Percentiles rank a stretch among this genome's conserved stretches.
Evolutionary conservation across 2,888 invertebrate species (phyloP).

Genomic region (Leptothorax acervorum): DNA sequence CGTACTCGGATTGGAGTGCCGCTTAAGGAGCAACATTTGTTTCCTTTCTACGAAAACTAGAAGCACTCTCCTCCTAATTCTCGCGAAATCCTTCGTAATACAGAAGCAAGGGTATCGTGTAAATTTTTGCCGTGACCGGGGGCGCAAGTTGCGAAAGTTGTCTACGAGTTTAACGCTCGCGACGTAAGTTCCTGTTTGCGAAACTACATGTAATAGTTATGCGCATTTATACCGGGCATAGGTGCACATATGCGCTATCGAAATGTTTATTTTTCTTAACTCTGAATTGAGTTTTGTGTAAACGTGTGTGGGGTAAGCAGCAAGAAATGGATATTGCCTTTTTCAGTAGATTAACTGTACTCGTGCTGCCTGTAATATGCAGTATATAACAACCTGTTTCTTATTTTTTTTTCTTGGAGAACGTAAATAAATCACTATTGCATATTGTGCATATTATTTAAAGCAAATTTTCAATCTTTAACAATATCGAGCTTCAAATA

Average conservation of each 20-base stretch:
- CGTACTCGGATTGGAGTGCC: slow-evolving; percentile 23
- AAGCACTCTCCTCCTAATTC: slow-evolving; percentile 54
- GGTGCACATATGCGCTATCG: slow-evolving; percentile 40
- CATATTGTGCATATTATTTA: not conserved
- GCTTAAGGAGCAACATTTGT: slow-evolving; percentile 44
- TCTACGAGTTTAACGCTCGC: slow-evolving; percentile 58
- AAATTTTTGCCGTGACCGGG: slow-evolving; percentile 60
- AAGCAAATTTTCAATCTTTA: not conserved
- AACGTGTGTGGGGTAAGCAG: not conserved
- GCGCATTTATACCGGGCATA: slow-evolving; percentile 46
- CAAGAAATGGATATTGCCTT: not conserved
- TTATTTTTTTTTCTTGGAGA: not conserved
- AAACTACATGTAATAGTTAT: slow-evolving; percentile 58
- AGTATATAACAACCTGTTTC: not conserved
- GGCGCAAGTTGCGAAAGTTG: slow-evolving; percentile 61
- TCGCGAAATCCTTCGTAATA: slow-evolving; percentile 49
- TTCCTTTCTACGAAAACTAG: slow-evolving; percentile 37
- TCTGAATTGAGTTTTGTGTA: slow-evolving; percentile 32
- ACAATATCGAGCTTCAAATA: not conserved
- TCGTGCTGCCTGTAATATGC: not conserved
- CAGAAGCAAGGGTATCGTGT: slow-evolving; percentile 48
- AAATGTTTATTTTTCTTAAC: slow-evolving; percentile 59
- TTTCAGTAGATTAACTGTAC: not conserved
- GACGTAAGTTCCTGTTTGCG: slow-evolving; percentile 64
- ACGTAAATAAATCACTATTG: slow-evolving; percentile 3